Percentiles rank a stretch among this genome's conserved stretches.
phyloP scores from a whole-genome alignment of 2,888 invertebrate genomes.

The Acleris literana region DNA sequence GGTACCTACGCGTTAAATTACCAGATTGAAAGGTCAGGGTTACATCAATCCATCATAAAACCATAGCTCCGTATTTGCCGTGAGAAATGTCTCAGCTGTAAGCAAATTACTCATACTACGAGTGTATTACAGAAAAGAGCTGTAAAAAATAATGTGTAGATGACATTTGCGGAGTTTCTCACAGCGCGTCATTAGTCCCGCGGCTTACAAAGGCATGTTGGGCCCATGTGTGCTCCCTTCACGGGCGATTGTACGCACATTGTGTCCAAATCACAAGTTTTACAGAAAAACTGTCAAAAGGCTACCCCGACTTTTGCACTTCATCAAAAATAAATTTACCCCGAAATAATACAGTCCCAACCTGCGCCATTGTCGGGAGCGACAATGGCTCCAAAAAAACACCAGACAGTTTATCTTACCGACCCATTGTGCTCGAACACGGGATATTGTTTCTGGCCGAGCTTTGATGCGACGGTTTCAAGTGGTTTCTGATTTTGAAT shows the following conservation, averaged over 20 bases:
- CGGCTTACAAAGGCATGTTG: conserved; percentile 73
- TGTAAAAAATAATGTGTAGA: conserved; percentile 45
- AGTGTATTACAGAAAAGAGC: conserved; percentile 10
- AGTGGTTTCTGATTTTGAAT: conserved; percentile 60
- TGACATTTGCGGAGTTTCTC: conserved; percentile 55
- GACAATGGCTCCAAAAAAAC: conserved; percentile 59
- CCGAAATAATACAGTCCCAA: conserved; percentile 68
- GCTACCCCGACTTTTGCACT: conserved; percentile 77
- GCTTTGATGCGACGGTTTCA: conserved; percentile 56
- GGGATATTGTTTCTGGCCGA: conserved; percentile 72
- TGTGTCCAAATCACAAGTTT: conserved; percentile 65
- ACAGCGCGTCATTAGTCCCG: conserved; percentile 67
- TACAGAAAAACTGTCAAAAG: conserved; percentile 69
- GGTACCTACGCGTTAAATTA: too few relatives aligned
- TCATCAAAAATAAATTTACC: conserved; percentile 81
- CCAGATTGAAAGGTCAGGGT: too few relatives aligned
- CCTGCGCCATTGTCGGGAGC: conserved; percentile 65
- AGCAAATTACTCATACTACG: conserved; percentile 41
- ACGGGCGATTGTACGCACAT: conserved; percentile 64
- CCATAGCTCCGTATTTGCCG: conserved; percentile 23
- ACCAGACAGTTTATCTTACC: conserved; percentile 49
- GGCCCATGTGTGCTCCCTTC: conserved; percentile 75
- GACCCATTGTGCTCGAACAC: conserved; percentile 58
- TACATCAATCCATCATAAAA: background rate
- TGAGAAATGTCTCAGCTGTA: conserved; percentile 43